Conservation (phyloP, 2,888 invertebrate species). For the Nomada goodeniana region DNA sequence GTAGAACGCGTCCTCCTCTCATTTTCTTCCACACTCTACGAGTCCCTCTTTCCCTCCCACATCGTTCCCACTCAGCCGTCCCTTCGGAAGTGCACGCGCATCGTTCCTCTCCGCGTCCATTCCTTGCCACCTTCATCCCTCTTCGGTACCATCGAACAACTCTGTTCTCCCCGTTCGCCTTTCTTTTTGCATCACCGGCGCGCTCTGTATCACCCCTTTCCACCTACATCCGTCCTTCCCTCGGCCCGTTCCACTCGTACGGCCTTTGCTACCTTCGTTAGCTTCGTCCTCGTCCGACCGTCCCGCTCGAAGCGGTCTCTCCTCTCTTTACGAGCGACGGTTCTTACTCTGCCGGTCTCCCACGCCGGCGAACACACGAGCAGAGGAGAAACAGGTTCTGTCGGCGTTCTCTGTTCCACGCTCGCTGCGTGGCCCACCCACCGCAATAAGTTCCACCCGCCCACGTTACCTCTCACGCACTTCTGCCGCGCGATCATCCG, state of each 20-base stretch:
- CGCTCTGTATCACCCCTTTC: neutral
- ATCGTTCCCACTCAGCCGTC: too few species aligned
- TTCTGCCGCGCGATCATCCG: constrained; percentile 76
- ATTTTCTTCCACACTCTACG: too few species aligned
- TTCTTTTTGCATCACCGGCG: constrained; percentile 11
- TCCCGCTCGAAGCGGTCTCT: neutral
- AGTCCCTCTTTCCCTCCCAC: neutral
- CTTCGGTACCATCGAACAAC: constrained; percentile 27
- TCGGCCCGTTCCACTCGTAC: neutral
- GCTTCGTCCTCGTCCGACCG: neutral
- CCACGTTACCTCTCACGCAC: constrained; percentile 77
- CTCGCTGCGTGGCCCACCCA: constrained; percentile 74
- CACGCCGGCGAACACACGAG: neutral
- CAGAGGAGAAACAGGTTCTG: constrained; percentile 42
- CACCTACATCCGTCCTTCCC: neutral
- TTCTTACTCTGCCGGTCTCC: neutral
- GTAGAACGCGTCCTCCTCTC: too few species aligned
- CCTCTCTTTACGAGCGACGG: neutral
- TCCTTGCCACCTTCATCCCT: constrained; percentile 10
- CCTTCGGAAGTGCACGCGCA: neutral
- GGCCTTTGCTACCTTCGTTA: neutral
- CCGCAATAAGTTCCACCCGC: constrained; percentile 78
- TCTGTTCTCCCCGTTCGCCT: constrained; percentile 31
- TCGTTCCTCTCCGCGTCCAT: constrained; percentile 26
- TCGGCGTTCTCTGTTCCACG: constrained; percentile 58